These are phyloP conservation scores for Dryocosmus kuriphilus DNA, from an alignment of 2,888 invertebrate species.

Conservation along the genomic window DNA sequence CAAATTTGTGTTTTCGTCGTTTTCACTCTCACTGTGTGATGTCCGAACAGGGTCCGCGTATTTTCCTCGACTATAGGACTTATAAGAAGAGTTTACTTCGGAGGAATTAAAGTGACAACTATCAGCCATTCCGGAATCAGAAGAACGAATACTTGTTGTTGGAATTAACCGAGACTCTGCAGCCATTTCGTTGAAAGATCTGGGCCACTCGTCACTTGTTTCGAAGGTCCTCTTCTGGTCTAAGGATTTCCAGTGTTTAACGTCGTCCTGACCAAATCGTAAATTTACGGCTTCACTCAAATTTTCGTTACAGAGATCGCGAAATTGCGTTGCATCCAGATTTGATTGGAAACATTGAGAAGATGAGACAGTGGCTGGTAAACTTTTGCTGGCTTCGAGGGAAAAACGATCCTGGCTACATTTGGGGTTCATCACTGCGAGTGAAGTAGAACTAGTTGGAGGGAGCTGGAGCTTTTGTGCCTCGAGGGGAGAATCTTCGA, in stretches of 20 bases:
- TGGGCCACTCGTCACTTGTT: slow-evolving; percentile 31
- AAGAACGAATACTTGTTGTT: slow-evolving; percentile 79
- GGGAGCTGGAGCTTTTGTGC: slow-evolving; percentile 40
- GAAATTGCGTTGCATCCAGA: slow-evolving; percentile 50
- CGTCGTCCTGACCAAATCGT: slow-evolving; percentile 49
- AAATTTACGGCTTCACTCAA: not conserved
- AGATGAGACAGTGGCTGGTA: slow-evolving; percentile 55
- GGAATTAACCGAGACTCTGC: slow-evolving; percentile 43
- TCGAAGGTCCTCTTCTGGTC: slow-evolving; percentile 43
- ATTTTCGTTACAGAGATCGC: slow-evolving; percentile 43
- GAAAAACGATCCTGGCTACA: slow-evolving; percentile 41
- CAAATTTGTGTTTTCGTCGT: slow-evolving; percentile 79
- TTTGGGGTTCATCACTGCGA: slow-evolving; percentile 42
- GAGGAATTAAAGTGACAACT: slow-evolving; percentile 80
- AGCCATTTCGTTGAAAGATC: slow-evolving; percentile 37
- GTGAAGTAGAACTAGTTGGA: slow-evolving; percentile 54
- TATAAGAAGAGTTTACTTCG: slow-evolving; percentile 68
- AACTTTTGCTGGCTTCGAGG: slow-evolving; percentile 64
- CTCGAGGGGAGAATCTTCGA: slow-evolving; percentile 54
- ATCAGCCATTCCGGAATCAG: slow-evolving; percentile 91
- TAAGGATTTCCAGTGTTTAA: slow-evolving; percentile 59
- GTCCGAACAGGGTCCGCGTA: slow-evolving; percentile 54
- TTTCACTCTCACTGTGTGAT: slow-evolving; percentile 70
- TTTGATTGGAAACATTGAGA: slow-evolving; percentile 41
- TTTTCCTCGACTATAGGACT: slow-evolving; percentile 60